phyloP scores from a whole-genome alignment of 2,113 vertebrate species.

The Ammospiza caudacuta region DNA sequence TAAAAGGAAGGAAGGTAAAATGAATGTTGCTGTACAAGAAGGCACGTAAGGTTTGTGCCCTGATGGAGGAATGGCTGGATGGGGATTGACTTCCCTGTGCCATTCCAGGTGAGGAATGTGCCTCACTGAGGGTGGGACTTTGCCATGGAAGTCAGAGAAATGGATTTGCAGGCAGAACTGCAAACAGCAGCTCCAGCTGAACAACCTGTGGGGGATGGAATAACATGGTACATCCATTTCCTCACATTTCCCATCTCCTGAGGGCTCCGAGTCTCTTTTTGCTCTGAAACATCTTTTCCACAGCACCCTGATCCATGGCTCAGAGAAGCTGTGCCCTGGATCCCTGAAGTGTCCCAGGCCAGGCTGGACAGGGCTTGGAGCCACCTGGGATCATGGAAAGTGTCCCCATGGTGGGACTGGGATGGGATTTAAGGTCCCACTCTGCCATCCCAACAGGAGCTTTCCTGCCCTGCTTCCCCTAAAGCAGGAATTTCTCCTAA shows the following conservation, averaged over 20 bases:
- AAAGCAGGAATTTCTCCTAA: fast-evolving
- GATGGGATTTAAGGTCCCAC: neutral
- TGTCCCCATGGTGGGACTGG: neutral
- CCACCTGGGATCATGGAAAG: fast-evolving
- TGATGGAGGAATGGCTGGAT: neutral
- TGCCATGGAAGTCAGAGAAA: neutral
- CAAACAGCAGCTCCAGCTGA: neutral
- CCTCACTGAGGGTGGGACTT: fast-evolving
- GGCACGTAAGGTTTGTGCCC: fast-evolving
- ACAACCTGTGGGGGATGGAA: fast-evolving
- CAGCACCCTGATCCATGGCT: neutral
- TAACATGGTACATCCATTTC: fast-evolving
- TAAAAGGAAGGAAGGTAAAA: neutral
- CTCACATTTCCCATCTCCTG: neutral
- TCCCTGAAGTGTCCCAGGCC: neutral
- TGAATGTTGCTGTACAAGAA: neutral
- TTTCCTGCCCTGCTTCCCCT: neutral
- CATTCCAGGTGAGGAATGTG: neutral
- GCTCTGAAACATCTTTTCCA: neutral
- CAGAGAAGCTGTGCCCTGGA: neutral
- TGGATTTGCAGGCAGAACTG: neutral
- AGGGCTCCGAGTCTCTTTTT: neutral
- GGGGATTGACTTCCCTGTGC: neutral
- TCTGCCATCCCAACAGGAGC: neutral
- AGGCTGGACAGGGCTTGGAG: fast-evolving